These are phyloP conservation scores for Mustela nigripes DNA, from an alignment of 2,113 vertebrate species.

Conservation along the genomic window DNA sequence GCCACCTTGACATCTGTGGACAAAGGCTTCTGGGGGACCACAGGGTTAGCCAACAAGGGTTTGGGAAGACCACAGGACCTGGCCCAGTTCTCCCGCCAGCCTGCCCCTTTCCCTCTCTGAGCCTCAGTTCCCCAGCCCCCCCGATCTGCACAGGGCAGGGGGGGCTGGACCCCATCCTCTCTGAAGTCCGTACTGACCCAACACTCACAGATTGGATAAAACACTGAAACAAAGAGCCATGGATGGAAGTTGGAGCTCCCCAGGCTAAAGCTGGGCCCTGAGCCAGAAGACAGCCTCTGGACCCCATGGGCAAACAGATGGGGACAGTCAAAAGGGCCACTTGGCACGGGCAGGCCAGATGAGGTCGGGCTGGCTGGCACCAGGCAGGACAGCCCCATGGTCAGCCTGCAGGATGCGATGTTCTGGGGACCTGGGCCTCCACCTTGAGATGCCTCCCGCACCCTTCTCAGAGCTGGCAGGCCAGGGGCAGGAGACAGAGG, in stretches of 20 bases:
- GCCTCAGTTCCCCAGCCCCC: not conserved
- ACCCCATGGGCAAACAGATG: not conserved
- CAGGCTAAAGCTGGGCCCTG: not conserved
- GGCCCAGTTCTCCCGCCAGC: rapidly evolving
- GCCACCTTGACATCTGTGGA: rapidly evolving
- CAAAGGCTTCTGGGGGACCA: too few species aligned
- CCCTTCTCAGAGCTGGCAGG: not conserved
- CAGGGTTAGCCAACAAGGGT: not conserved
- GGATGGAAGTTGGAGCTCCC: not conserved
- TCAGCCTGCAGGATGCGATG: not conserved
- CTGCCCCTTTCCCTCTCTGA: not conserved
- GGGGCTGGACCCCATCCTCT: rapidly evolving
- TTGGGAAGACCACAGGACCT: not conserved
- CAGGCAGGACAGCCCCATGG: not conserved
- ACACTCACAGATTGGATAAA: rapidly evolving
- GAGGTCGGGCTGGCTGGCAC: not conserved
- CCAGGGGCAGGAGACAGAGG: rapidly evolving
- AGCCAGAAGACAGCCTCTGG: constrained; percentile 6
- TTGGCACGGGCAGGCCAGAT: not conserved
- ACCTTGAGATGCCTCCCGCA: too few species aligned
- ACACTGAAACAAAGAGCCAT: not conserved
- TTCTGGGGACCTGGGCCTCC: not conserved
- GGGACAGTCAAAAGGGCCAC: not conserved
- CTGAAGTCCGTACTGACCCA: not conserved
- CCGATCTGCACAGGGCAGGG: rapidly evolving